Base-by-base conservation (phyloP, 2,113 vertebrate species). In the Epinephelus moara region DNA sequence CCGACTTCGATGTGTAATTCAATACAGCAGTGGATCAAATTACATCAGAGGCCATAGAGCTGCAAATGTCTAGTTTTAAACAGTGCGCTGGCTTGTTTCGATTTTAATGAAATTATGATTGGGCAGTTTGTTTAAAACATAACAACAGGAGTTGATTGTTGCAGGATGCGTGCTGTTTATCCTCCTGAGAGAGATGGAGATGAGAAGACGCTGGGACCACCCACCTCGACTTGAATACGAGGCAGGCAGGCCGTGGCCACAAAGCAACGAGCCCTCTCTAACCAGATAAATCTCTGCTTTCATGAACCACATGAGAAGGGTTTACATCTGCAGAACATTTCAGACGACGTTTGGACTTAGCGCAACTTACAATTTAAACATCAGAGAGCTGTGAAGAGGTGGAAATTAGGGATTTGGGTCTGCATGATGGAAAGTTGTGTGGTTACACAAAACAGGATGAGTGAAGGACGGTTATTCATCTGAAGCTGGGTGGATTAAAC, bases 261-360 rank as follows among this genome's bases (percentile, higher is more conserved):
- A 85, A 80, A 72, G 72, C 76, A 91, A 89, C 56, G 37, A 81
- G 73, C 47, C 81, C 86, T 82, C 81, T 85, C 55, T 79, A 71
- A 84, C 85, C 91, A 94, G 94, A 92, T 92, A 93, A 87, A 93
- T 92, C 90, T 89, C 85, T 64, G 85, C 93, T 95, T 94, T 93
- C 91, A 89, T 90, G 69, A 93, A 91, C 91, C 91, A 93, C 89
- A 93, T 90, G 70, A 94, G 92, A 92, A 23, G 87, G 82, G 75
- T 50, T 78, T 69, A 93, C 95, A 96, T 94, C 94, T 96, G 95
- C 94, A 92, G 86, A 92, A 91, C 81, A 86, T 92, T 92, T 88
- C 60, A 82, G 78, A 85, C 75, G 80, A 82, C 79, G 52, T 93
- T 91, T 94, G 93, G 88, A 88, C 91, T 87, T 76, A 60, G 82